phyloP scores from a whole-genome alignment of 2,113 vertebrate species.

The Climacteris rufus region DNA sequence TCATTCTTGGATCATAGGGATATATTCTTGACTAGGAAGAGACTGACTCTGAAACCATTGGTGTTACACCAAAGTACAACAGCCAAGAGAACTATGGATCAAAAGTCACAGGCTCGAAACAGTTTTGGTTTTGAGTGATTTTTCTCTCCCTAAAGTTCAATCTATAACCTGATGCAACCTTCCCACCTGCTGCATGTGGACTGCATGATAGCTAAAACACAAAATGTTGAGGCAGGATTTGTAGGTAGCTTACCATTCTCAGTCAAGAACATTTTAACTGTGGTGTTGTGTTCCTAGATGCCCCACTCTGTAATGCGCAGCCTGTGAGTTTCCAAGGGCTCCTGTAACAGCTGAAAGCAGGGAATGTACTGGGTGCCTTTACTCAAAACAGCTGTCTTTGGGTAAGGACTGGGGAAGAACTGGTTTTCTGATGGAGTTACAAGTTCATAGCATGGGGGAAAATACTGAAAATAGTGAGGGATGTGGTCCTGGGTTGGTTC shows the following conservation, averaged over 20 bases:
- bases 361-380: background rate
- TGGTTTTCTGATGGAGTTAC: background rate
- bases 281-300: background rate
- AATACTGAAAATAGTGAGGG: background rate
- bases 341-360: no score
- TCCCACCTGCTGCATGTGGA: background rate
- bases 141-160: background rate
- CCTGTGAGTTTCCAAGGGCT: background rate
- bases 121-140: background rate
- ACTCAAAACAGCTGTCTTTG: background rate
- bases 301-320: fast-evolving
- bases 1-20: background rate
- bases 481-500: background rate
- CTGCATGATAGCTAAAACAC: background rate
- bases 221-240: background rate
- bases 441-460: fast-evolving
- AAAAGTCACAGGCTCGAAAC: background rate
- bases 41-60: background rate
- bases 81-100: background rate
- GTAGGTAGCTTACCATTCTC: background rate
- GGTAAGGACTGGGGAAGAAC: background rate
- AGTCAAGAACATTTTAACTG: background rate
- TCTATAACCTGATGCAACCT: background rate
- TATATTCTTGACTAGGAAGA: background rate
- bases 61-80: background rate